These are phyloP conservation scores for Drosophila koepferae DNA, from an alignment of 2,888 invertebrate genomes.

Conservation along the genomic window DNA sequence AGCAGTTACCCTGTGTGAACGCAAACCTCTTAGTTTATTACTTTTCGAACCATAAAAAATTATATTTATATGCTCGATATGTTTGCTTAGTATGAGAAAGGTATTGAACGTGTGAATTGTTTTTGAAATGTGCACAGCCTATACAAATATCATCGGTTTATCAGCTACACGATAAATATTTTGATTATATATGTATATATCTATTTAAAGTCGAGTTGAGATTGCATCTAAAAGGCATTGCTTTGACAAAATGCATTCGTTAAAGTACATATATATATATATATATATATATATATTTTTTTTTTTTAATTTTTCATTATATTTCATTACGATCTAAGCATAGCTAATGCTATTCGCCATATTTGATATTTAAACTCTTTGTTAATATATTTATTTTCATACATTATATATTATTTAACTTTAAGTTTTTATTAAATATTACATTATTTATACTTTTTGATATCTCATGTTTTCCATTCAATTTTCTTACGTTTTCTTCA, in stretches of 20 bases:
- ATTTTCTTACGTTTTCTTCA: background rate
- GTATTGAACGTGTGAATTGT: background rate
- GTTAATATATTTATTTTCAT: no score
- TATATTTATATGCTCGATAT: background rate
- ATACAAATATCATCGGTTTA: background rate
- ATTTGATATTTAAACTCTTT: no score
- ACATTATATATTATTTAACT: background rate
- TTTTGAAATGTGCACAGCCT: background rate
- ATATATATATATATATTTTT: no score
- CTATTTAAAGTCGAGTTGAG: background rate
- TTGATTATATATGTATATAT: background rate
- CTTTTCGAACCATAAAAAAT: background rate
- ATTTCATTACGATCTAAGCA: no score
- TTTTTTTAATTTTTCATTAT: no score
- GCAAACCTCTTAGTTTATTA: background rate
- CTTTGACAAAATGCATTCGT: no score
- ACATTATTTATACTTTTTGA: background rate
- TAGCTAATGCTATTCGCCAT: no score
- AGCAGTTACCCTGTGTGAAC: constrained; percentile 2
- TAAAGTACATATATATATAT: background rate
- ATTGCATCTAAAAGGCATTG: no score
- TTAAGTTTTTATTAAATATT: no score
- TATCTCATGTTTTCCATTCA: no score
- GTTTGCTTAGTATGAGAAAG: background rate
- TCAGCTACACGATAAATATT: background rate